Base-by-base conservation (phyloP, 1,140 invertebrate genomes). In the Hypsibius dujardini region DNA sequence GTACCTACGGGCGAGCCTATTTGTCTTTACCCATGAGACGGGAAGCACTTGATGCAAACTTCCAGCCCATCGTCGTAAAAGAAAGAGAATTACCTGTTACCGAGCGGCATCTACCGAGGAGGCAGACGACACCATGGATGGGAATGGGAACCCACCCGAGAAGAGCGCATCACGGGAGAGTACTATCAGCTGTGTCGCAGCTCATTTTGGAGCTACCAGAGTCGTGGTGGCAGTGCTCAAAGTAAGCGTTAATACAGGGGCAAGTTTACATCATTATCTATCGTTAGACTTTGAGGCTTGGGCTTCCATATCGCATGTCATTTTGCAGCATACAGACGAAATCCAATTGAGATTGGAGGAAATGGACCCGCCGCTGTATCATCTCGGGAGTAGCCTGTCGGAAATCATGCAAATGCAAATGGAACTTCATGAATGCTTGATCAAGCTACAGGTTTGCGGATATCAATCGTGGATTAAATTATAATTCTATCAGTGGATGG, bases 161-260 rank as follows among this genome's bases (percentile, higher is more conserved):
- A 28, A 28, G 28, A 28, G 28, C 28, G 28, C 28, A 28, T 28
- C 28, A 28, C 62, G 12, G 42, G 62, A 12, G 12, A 67, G 62
- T 67, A 67, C 62, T 3, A 67, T 42, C 62, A 67, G 62, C 62
- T 12, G 12, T 42, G 45, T 67, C 45, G 62, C 62, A 45, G 62
- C 62, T 7, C 62, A 67, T 15, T 12, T 42, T 12, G 62, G 62
- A 12, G 3, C 3, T 3, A 67, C 62, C 12, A 12, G 62, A 42
- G 45, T 67, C 7, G 62, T 67, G 7, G 62, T 67, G 12, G 62
- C 62, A 7, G 62, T 67, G 12, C 62, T 67, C 3, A 67, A 12
- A 42, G 62, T 67, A 67, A 67, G 50, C 28, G 28, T 28, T 28
- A 28, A 28, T 28, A 28, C 28, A 28, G 28, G 28, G 28, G 28